Base-by-base conservation (phyloP, 2,113 vertebrate species). In the Sciurus niger region DNA sequence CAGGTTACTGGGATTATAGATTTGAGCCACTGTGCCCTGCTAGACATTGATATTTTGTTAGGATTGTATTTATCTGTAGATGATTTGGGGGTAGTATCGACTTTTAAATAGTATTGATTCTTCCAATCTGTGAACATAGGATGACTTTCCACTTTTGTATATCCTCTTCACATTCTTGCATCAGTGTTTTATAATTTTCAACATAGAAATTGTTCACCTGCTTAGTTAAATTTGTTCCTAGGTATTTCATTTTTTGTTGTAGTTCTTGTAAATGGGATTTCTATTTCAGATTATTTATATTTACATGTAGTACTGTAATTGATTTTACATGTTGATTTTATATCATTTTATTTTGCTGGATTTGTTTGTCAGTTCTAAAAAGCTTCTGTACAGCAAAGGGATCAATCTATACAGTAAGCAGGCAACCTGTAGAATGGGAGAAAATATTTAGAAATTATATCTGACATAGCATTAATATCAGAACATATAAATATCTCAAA, bases 221-320 rank as follows among this genome's bases (percentile, higher is more conserved):
- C 55, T 79, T 85, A 63, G 32, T 85, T 51, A 55, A 13, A 8
- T 51, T 12, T 46, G 53, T 87, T 55, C 22, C 3, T 91, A n/a
- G 37, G 11, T 82, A 67, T 67, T 82, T 74, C 86, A 70, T 92
- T 87, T n/a, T 60, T 95, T 85, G 55, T 78, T 88, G 30, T n/a
- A 48, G 40, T 25, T 60, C 58, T 30, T 88, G 0, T n/a, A 65
- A 93, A 68, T 73, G 6, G 18, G 24, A 87, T 43, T 93, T 46
- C 22, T 43, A 17, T 78, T 74, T 79, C 25, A 58, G 37, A 48
- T 83, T 83, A 58, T 74, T 76, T 40, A 3, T 65, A 78, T 70
- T 84, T 8, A 37, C 53, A 84, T 78, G 22, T 11, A 51, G 12
- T 4, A 83, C 10, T 63, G 30, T 7, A 28, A 51, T 3, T 78